Evolutionary conservation across 2,888 invertebrate species (phyloP), one percentile per base, ranked within the genome.

Genomic region (Monoplex corrugatus): DNA sequence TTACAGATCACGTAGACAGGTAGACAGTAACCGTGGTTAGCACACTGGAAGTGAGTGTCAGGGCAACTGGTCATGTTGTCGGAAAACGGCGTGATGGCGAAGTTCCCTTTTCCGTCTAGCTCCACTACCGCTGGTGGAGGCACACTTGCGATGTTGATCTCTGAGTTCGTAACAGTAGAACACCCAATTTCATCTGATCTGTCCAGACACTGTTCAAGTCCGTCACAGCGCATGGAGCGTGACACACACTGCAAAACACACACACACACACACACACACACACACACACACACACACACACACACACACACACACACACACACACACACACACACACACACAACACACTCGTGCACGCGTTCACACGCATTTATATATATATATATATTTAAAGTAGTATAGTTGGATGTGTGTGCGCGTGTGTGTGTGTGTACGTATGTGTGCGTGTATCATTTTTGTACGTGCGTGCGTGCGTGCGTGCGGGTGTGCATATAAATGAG

Each of bases 1-100:
- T 87, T 87, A 78, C 87, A 87, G 6, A 45, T 75, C 45, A 86
- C 32, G 44, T 75, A 86, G 38, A 89, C 57, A 38, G 89, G 89
- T n/a, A 87, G 75, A 28, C 87, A 87, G 82, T 88, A 83, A 35
- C 45, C 75, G 10, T 19, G 44, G 23, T 16, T 32, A 13, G 78
- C 72, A 75, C 87, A 87, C 45, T 87, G 32, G 45, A 87, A 87
- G 68, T 87, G 87, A 23, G 87, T 75, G 35, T 43, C 78, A 13
- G 87, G 87, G 35, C 87, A 87, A 10, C 10, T 8, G 23, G 88
- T 32, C 10, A 16, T 32, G 40, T 38, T 23, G 28, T 8, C 19
- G 32, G 35, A 13, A 10, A 68, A 23, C 10, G 86, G 68, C 2
- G 5, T 2, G 28, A 86, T 35, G 1, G 68, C 43, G 63, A 86